Evolutionary conservation across 2,888 invertebrate genomes (phyloP), one percentile per base, ranked within the genome.

Genomic region (Malthinus seriepunctatus): DNA sequence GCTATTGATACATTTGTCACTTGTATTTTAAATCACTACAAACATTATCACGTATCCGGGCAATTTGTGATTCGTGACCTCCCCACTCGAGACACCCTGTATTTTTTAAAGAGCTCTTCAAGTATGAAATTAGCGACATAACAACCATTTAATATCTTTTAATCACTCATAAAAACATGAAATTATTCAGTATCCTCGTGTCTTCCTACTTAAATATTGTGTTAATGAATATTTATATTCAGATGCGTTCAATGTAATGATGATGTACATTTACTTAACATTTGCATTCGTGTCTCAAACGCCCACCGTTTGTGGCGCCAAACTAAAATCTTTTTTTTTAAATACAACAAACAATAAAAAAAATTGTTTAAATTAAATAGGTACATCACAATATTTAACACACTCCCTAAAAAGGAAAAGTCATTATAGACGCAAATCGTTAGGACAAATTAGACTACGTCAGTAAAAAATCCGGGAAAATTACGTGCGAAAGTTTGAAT

Each of bases 221-320:
- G 39, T 42, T 42, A 42, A 42, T 42, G 39, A 42, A 42, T 42
- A 42, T 42, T 42, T 42, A 42, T 42, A 42, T 42, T 23, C 39
- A 42, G 39, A 42, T 42, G 39, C 39, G 15, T 42, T 42, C 23
- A 42, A 42, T 42, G 23, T 42, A 42, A 42, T 42, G 54, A 54
- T 54, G 54, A 54, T 54, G 47, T 48, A 54, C 47, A 47, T 38
- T 48, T 42, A 42, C 39, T 42, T 47, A 54, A 54, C 48, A 54
- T 54, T 54, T 54, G 48, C 38, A 33, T 48, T 54, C 47, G 10
- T 39, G 46, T 47, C 47, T 49, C 47, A 34, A 23, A 32, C 54
- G 42, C 54, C 54, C 48, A 54, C 54, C 33, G 34, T 15, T 35
- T 12, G 38, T 11, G 54, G 49, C 55, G 55, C 55, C 55, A 55